Evolutionary conservation across 2,113 vertebrate genomes (phyloP).

Genomic region (Poeciliopsis occidentalis): DNA sequence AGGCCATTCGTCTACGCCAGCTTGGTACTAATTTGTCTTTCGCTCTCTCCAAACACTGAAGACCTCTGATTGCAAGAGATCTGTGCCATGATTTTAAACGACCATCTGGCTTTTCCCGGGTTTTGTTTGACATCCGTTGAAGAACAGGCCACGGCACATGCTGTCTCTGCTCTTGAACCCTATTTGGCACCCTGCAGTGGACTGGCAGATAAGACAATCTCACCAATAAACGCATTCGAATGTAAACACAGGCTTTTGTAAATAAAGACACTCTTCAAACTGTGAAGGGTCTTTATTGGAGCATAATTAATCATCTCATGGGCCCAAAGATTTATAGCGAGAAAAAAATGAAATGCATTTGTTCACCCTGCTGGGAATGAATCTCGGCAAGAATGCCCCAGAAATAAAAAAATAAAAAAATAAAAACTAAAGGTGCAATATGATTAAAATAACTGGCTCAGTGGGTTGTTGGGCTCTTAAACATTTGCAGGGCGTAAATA

Average conservation of each 20-base stretch:
- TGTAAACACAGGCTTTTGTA: slow-evolving; percentile 63
- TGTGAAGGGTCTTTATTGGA: slow-evolving; percentile 57
- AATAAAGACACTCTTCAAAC: slow-evolving; percentile 53
- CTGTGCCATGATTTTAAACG: slow-evolving; percentile 33
- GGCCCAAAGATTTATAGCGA: slow-evolving; percentile 67
- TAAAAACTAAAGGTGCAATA: slow-evolving; percentile 55
- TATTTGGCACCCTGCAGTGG: slow-evolving; percentile 27
- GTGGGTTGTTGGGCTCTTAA: slow-evolving; percentile 54
- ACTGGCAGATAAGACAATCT: slow-evolving; percentile 55
- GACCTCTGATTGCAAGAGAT: slow-evolving; percentile 41
- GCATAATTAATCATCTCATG: slow-evolving; percentile 74
- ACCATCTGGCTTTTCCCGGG: not conserved
- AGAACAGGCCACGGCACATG: slow-evolving; percentile 14
- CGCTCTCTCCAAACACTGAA: slow-evolving; percentile 45
- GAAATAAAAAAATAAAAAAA: slow-evolving; percentile 35
- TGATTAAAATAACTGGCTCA: slow-evolving; percentile 64
- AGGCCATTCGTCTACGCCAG: slow-evolving; percentile 47
- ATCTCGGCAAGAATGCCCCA: slow-evolving; percentile 45
- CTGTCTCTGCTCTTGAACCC: slow-evolving; percentile 41
- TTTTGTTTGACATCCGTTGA: slow-evolving; percentile 21
- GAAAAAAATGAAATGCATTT: slow-evolving; percentile 71
- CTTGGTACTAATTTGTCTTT: slow-evolving; percentile 51
- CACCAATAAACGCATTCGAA: slow-evolving; percentile 62
- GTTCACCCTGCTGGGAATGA: slow-evolving; percentile 63
- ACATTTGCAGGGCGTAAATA: slow-evolving; percentile 69